These are phyloP conservation scores for Zosterops japonicus DNA, from an alignment of 2,113 vertebrate species.

Conservation along the genomic window DNA sequence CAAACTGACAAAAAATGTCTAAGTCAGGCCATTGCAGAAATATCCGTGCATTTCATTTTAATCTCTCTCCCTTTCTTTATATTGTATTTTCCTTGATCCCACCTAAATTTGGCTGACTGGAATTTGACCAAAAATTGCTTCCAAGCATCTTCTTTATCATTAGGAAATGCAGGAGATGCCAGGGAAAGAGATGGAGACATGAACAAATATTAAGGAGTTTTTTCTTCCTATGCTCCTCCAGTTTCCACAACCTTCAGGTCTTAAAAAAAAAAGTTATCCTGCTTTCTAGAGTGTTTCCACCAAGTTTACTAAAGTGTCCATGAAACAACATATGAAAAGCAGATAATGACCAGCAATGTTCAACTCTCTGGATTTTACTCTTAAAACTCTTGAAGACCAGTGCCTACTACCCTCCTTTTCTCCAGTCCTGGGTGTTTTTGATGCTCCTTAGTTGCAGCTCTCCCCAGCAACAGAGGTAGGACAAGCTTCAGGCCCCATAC, in stretches of 20 bases:
- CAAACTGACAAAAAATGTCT: not conserved
- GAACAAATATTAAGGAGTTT: not conserved
- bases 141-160: not conserved
- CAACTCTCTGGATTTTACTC: not conserved
- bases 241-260: not conserved
- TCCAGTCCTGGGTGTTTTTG: not conserved
- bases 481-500: not conserved
- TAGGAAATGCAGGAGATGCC: not conserved
- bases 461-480: not conserved
- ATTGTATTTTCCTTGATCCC: not conserved
- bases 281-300: not conserved
- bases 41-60: not conserved
- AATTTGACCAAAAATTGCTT: not conserved
- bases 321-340: not conserved
- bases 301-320: not conserved
- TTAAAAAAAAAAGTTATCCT: not conserved
- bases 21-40: not conserved
- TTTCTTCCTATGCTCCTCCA: not conserved
- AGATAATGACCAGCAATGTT: not conserved
- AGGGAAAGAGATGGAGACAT: accelerated
- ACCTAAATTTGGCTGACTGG: not conserved
- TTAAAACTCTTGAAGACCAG: not conserved
- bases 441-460: not conserved
- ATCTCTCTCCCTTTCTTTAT: not conserved
- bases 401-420: not conserved